Base-by-base conservation (phyloP, 2,888 invertebrate genomes). In the Yponomeuta malinellus region DNA sequence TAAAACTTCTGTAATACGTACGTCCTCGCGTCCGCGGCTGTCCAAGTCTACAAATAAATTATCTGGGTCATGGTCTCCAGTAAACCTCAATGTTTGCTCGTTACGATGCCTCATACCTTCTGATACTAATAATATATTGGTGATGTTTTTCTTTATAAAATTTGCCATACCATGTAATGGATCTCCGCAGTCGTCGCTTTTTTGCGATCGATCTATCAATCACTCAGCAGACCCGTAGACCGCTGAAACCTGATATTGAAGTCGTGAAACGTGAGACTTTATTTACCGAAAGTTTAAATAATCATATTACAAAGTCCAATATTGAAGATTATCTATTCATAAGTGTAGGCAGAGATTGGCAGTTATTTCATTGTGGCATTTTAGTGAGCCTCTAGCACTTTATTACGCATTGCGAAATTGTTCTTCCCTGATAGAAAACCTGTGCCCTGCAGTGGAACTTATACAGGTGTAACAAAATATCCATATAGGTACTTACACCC, bases 1-100 rank as follows among this genome's bases (percentile, higher is more conserved):
- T 59, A 68, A 43, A 68, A 68, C 43, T 43, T 68, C 43, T 23
- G 15, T 33, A 63, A 10, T 29, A 48, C 48, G 15, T 23, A n/a
- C 48, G 23, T 68, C 48, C 68, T 68, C 68, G 65, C 64, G 29
- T 31, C 23, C 29, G 29, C 10, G 29, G 29, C 10, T 31, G 80
- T 81, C 82, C 78, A 81, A 79, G 76, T 85, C 83, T 81, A 83
- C 85, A 84, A 87, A 88, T 87, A 88, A 78, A 81, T 76, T 33
- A 89, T 85, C 81, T 87, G 77, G 90, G 91, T 90, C 91, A 90
- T 73, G 90, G 90, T 83, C 84, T 80, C 75, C 74, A 73, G 77
- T 81, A 82, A 84, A 83, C 84, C 82, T 86, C 80, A 84, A 69
- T 69, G 69, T 69, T 63, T 65, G 80, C 77, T 66, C 70, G 70